Conservation (phyloP, 2,113 vertebrate species). For the Oophaga pumilio region DNA sequence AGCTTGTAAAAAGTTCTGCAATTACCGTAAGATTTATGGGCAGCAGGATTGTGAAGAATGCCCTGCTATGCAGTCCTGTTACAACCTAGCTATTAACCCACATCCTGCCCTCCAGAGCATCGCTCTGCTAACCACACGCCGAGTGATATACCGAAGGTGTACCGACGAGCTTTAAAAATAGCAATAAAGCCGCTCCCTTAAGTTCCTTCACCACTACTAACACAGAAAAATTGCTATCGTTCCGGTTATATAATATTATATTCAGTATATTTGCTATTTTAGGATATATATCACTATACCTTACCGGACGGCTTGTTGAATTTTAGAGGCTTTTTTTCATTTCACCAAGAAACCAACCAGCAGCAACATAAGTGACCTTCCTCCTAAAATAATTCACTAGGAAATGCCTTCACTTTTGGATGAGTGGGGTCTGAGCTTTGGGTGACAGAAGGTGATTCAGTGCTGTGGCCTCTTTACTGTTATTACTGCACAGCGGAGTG, state of each 20-base stretch:
- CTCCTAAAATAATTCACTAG: no score
- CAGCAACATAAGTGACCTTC: no score
- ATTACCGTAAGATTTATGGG: not conserved
- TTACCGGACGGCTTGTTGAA: no score
- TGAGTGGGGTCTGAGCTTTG: no score
- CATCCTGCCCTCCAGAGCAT: constrained; percentile 28
- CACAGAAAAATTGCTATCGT: not conserved
- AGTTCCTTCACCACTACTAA: not conserved
- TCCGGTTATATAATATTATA: not conserved
- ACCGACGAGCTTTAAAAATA: not conserved
- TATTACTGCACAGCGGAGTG: no score
- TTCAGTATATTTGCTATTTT: not conserved
- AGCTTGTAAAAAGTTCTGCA: not conserved
- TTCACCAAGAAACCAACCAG: no score
- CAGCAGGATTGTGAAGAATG: not conserved
- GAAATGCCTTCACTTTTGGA: no score
- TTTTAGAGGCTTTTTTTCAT: no score
- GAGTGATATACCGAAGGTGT: constrained; percentile 19
- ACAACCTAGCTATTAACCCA: constrained; percentile 9
- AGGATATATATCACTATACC: not conserved
- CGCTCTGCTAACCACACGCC: constrained; percentile 29
- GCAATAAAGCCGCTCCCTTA: constrained; percentile 41
- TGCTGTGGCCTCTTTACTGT: no score
- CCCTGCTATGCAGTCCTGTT: not conserved
- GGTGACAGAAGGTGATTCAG: no score